Evolutionary conservation across 2,797 vertebrate species (phyloP), one percentile per base, ranked within the genome.

Genomic region (Numenius phaeopus): DNA sequence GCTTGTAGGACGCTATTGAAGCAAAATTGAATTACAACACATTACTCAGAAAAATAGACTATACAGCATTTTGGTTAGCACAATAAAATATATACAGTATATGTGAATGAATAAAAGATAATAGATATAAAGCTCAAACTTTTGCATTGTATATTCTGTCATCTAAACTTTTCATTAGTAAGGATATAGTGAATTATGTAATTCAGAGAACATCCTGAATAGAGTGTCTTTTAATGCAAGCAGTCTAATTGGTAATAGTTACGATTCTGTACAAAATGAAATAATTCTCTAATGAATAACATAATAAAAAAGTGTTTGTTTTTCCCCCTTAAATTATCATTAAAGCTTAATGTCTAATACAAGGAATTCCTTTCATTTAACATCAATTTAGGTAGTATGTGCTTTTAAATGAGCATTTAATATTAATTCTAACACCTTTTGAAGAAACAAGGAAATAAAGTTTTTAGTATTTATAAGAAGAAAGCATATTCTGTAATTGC

Each of bases 401-500:
- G 82, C 32, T 92, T 97, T 97, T 86, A 95, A 89, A 94, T 71
- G 73, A 96, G 95, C 8, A 8, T 76, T 92, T 97, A 58, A 22
- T 89, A 94, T 96, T 98, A 96, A 95, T 82, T 86, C 71, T 92
- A 96, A 91, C 54, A 95, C n/a, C 59, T 96, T 92, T 88, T 77
- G 82, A 97, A 90, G 83, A 52, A 91, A 87, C 29, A 94, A 81
- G 70, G 61, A 97, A 89, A 96, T 91, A 95, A 98, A 95, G 29
- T 90, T 97, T 94, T 82, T 95, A 65, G 77, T 62, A 95, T 90
- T 95, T 97, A 46, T 86, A 96, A n/a, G 82, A 79, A 88, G 77
- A 97, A 96, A 97, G 40, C 71, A 61, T 98, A 98, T 95, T 75
- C 22, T 54, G 15, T 94, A 96, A 89, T 92, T 98, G 98, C 98